Conservation (phyloP, 2,888 invertebrate genomes). For the Sylvicola cinctus region DNA sequence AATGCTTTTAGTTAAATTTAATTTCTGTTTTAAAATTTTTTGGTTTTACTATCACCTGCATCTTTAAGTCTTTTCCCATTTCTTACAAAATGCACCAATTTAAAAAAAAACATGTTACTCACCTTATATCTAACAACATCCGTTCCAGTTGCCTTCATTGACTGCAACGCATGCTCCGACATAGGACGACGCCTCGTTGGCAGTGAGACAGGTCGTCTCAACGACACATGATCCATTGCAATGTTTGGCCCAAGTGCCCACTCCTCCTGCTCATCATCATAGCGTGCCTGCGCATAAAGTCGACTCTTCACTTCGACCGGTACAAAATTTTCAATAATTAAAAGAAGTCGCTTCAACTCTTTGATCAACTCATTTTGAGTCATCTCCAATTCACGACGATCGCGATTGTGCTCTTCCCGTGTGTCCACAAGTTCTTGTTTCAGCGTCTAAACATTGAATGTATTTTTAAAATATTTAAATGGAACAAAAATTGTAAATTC, state of each 20-base stretch:
- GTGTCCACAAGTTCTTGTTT: constrained; percentile 64
- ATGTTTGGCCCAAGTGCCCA: constrained; percentile 34
- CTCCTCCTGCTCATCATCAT: constrained; percentile 64
- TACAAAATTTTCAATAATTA: constrained; percentile 80
- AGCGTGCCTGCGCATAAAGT: constrained; percentile 48
- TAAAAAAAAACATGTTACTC: no score
- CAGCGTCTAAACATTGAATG: constrained; percentile 30
- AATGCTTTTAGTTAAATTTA: no score
- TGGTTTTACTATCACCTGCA: no score
- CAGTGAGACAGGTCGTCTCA: constrained; percentile 39
- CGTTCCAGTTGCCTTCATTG: constrained; percentile 18
- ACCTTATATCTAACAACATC: constrained; percentile 18
- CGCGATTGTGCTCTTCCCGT: constrained; percentile 74
- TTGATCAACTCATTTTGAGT: constrained; percentile 78
- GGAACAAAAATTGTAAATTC: no score
- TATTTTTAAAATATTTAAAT: constrained; percentile 16
- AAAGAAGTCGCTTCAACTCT: constrained; percentile 72
- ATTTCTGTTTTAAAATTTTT: no score
- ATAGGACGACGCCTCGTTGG: constrained; percentile 40
- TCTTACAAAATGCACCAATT: no score
- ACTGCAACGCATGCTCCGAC: constrained; percentile 32
- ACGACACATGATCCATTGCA: constrained; percentile 23
- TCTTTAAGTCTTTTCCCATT: constrained; percentile 1
- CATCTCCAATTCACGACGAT: constrained; percentile 80
- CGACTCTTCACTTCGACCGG: constrained; percentile 61